Conservation (phyloP, 2,113 vertebrate genomes). For the Myrmecophaga tridactyla region DNA sequence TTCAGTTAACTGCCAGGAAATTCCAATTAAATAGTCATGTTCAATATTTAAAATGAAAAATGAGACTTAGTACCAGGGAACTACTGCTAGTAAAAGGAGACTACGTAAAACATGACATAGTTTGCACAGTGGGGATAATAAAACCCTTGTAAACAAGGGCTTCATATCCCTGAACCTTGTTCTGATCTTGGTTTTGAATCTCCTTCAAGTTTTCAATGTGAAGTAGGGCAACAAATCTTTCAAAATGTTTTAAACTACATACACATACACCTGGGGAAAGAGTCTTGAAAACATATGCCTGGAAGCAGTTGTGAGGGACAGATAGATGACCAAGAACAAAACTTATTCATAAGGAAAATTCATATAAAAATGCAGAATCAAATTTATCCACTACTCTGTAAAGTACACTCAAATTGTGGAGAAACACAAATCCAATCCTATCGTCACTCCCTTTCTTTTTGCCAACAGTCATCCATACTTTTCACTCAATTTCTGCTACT, state of each 20-base stretch:
- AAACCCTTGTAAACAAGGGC: not conserved
- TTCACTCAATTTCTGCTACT: not conserved
- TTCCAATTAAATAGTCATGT: conserved; percentile 10
- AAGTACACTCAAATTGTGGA: not conserved
- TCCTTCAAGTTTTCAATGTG: not conserved
- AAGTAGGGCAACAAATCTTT: not conserved
- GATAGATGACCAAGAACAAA: not conserved
- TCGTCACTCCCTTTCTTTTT: not conserved
- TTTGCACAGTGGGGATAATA: not conserved
- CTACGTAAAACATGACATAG: not conserved
- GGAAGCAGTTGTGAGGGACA: no score
- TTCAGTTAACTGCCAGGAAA: conserved; percentile 9
- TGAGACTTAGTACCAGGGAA: not conserved
- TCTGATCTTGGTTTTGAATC: not conserved
- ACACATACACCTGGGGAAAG: not conserved
- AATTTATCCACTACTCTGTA: not conserved
- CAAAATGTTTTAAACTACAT: not conserved
- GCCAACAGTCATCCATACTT: not conserved
- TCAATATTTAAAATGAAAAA: conserved; percentile 36
- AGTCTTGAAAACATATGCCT: not conserved
- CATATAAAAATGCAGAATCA: not conserved
- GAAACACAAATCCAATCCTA: not conserved
- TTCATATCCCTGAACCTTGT: not conserved
- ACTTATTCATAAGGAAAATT: not conserved
- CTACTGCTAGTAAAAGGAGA: not conserved